Evolutionary conservation across 2,888 invertebrate genomes (phyloP), one percentile per base, ranked within the genome.

Genomic region (Caenorhabditis uteleia): DNA sequence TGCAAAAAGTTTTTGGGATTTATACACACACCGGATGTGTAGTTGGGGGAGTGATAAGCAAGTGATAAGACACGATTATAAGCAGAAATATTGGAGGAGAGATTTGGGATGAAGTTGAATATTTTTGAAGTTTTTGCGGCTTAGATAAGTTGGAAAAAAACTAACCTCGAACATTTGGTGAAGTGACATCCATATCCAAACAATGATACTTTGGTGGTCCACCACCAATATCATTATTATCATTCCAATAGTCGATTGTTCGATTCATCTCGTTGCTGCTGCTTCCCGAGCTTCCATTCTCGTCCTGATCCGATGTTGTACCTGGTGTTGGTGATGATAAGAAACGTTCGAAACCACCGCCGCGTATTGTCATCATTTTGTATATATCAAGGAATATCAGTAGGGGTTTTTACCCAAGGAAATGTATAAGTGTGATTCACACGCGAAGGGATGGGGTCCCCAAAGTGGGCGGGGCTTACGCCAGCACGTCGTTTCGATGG

Each of bases 341-440:
- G 54, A 71, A 71, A 26, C 55, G 68, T 29, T 68, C 71, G 47
- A 57, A 68, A 12, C 59, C 56, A 47, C 58, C 54, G 12, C 68
- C 51, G 38, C 57, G 60, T 31, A 64, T 56, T 26, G 71, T 62
- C 68, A 68, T 60, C 12, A 10, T 26, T 5, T 23, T 20, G 21
- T 12, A 20, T 10, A 20, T 38, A 8, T 38, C 4, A 3, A 20
- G 7, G 8, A 10, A 14, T 5, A 34, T n/a, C 20, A 7, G 16
- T n/a, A 5, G 3, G 3, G 20, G 3, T 4, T 20, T 38, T 38
- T 8, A 7, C 34, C 12, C 10, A 7, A 34, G 34, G n/a, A 34
- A 16, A 16, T 3, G 5, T 4, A 38, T 7, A 18, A 38, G 40
- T 8, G 20, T n/a, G n/a, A n/a, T n/a, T n/a, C n/a, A n/a, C n/a